These are phyloP conservation scores for Periophthalmus modestus DNA, from an alignment of 2,113 vertebrate genomes.

Conservation along the genomic window DNA sequence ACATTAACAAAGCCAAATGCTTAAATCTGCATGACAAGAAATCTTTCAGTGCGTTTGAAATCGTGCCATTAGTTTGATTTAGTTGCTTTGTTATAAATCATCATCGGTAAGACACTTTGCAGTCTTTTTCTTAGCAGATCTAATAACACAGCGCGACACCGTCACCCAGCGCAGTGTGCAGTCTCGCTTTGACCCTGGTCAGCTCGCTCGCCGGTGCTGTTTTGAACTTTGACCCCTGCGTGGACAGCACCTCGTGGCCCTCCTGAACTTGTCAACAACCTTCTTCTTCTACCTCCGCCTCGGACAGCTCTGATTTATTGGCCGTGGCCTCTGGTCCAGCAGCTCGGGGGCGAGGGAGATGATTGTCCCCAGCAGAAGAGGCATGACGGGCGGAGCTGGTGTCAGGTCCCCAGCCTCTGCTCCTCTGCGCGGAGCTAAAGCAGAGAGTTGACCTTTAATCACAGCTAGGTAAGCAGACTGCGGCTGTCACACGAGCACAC, in stretches of 20 bases:
- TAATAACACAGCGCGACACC: not conserved
- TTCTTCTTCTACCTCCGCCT: conserved; percentile 12
- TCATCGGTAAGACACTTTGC: too few species aligned
- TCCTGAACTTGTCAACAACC: conserved; percentile 52
- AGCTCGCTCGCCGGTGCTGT: conserved; percentile 18
- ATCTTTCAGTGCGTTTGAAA: too few species aligned
- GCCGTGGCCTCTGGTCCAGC: conserved; percentile 27
- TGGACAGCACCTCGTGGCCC: conserved; percentile 12
- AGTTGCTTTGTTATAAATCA: too few species aligned
- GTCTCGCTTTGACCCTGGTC: conserved; percentile 18
- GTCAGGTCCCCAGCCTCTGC: conserved; percentile 46
- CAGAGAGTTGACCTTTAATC: conserved; percentile 43
- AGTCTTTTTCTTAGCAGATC: not conserved
- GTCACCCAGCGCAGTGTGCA: not conserved
- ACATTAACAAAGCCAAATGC: too few species aligned
- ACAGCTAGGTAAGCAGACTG: conserved; percentile 19
- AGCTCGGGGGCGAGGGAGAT: conserved; percentile 43
- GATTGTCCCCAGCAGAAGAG: conserved; percentile 44
- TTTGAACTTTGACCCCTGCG: conserved; percentile 27
- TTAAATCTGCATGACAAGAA: too few species aligned
- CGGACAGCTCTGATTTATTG: conserved; percentile 52
- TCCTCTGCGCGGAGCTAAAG: conserved; percentile 24
- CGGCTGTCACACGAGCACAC: conserved; percentile 16
- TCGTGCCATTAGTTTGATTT: too few species aligned
- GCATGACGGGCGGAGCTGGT: conserved; percentile 43